Conservation (phyloP, 2,797 vertebrate genomes). For the Enteromius thamalakanensis region DNA sequence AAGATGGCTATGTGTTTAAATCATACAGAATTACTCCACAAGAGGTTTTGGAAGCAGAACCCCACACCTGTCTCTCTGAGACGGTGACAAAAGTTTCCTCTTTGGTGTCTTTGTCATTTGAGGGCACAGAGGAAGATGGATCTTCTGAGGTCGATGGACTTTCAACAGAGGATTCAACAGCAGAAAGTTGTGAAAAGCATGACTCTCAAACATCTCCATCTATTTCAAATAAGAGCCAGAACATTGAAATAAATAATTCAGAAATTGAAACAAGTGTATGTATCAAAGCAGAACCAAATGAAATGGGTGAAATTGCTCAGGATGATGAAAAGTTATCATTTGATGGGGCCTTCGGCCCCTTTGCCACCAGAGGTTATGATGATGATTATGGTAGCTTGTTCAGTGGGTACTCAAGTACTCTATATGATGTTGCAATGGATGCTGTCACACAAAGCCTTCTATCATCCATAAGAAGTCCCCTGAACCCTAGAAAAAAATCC, state of each 20-base stretch:
- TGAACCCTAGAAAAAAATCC: slow-evolving; percentile 93
- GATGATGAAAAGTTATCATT: slow-evolving; percentile 83
- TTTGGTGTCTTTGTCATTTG: slow-evolving; percentile 76
- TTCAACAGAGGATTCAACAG: slow-evolving; percentile 65
- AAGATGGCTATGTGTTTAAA: slow-evolving; percentile 83
- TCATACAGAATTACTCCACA: slow-evolving; percentile 79
- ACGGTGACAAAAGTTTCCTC: slow-evolving; percentile 80
- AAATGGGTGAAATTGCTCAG: slow-evolving; percentile 78
- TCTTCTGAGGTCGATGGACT: slow-evolving; percentile 77
- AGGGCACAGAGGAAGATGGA: slow-evolving; percentile 57
- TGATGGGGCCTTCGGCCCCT: slow-evolving; percentile 78
- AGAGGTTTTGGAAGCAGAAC: slow-evolving; percentile 63
- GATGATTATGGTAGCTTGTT: slow-evolving; percentile 91
- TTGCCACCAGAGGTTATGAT: slow-evolving; percentile 82
- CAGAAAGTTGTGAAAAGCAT: slow-evolving; percentile 59
- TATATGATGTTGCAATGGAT: slow-evolving; percentile 98
- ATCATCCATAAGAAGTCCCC: slow-evolving; percentile 85
- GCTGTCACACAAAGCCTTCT: slow-evolving; percentile 97
- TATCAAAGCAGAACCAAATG: slow-evolving; percentile 82
- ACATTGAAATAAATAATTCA: slow-evolving; percentile 64
- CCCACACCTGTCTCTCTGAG: slow-evolving; percentile 67
- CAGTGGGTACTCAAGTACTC: slow-evolving; percentile 92
- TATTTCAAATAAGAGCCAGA: slow-evolving; percentile 69
- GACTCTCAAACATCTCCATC: slow-evolving; percentile 66
- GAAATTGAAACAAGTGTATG: slow-evolving; percentile 69